Evolutionary conservation across 1,140 invertebrate genomes (phyloP).

Genomic region (Achroia grisella): DNA sequence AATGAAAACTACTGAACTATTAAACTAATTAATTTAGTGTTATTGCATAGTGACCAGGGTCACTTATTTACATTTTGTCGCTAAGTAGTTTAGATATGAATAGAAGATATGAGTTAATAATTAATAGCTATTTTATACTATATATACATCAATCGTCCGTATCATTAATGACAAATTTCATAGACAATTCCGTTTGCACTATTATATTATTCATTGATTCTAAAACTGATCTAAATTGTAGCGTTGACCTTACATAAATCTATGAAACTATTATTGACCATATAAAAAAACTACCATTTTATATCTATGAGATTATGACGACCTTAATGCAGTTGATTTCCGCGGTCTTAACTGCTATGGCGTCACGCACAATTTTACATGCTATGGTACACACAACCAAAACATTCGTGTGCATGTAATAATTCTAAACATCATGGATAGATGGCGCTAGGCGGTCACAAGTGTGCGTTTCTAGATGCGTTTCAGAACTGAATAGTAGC

Average conservation of each 20-base stretch:
- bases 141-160: too few relatives aligned
- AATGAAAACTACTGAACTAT: too few relatives aligned
- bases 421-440: constrained; percentile 7
- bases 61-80: too few relatives aligned
- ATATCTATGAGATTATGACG: constrained; percentile 16
- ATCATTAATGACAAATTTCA: too few relatives aligned
- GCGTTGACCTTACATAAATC: constrained; percentile 1
- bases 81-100: too few relatives aligned
- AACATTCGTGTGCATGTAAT: constrained; percentile 12
- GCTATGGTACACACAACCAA: not conserved
- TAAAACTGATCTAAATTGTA: too few relatives aligned
- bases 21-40: too few relatives aligned
- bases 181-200: too few relatives aligned
- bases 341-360: constrained; percentile 29
- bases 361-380: constrained; percentile 40
- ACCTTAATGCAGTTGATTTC: constrained; percentile 54
- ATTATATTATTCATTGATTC: too few relatives aligned
- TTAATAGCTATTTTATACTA: too few relatives aligned
- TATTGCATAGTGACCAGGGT: too few relatives aligned
- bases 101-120: too few relatives aligned
- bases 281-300: constrained; percentile 6
- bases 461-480: constrained; percentile 25
- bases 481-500: constrained; percentile 50
- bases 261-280: constrained; percentile 1
- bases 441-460: constrained; percentile 22